Conservation (phyloP, 2,888 invertebrate species). For the Cosmia pyralina region DNA sequence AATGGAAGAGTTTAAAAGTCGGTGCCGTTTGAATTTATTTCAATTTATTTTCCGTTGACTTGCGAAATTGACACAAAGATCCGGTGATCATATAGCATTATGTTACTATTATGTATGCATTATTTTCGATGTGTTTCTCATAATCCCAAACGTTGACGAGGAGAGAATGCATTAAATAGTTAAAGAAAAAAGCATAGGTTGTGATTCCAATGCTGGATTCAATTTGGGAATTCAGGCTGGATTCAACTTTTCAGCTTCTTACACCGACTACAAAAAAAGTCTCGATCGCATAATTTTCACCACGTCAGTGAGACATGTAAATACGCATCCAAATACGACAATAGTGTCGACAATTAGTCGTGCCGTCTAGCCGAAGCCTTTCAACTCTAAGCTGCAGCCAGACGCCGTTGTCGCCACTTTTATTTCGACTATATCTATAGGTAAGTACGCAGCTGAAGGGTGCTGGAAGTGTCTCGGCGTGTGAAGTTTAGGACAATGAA, state of each 20-base stretch:
- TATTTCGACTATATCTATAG: slow-evolving; percentile 80
- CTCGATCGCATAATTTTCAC: slow-evolving; percentile 19
- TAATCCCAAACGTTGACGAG: neutral
- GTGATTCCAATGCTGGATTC: neutral
- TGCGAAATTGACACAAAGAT: neutral
- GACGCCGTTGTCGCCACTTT: slow-evolving; percentile 83
- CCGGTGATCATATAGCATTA: too few species aligned
- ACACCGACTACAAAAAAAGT: neutral
- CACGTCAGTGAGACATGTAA: slow-evolving; percentile 58
- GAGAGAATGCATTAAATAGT: neutral
- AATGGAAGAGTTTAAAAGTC: too few species aligned
- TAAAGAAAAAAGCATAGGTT: neutral
- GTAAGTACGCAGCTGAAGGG: slow-evolving; percentile 48
- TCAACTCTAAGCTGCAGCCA: slow-evolving; percentile 84
- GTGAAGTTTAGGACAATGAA: slow-evolving; percentile 33
- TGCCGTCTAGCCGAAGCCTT: slow-evolving; percentile 87
- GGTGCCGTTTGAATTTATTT: neutral
- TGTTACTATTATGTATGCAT: too few species aligned
- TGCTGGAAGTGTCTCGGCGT: slow-evolving; percentile 62
- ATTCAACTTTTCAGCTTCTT: neutral
- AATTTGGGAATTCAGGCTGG: neutral
- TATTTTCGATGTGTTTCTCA: neutral
- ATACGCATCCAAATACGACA: slow-evolving; percentile 74
- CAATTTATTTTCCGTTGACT: neutral
- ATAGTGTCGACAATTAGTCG: slow-evolving; percentile 83